phyloP scores from a whole-genome alignment of 1,140 invertebrate genomes.

The Drosophila persimilis region DNA sequence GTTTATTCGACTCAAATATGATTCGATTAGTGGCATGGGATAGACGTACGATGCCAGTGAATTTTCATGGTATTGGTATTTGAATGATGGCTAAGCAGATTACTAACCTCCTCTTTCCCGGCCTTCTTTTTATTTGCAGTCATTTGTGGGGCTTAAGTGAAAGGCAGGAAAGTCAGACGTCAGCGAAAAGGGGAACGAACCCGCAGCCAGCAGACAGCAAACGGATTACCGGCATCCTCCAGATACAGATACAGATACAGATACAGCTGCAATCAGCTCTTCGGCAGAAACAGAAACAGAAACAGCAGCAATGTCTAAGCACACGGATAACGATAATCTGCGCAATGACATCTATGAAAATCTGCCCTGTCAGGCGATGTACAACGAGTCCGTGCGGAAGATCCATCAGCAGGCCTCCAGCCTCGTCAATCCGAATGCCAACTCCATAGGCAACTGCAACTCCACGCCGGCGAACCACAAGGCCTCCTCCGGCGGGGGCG shows the following conservation, averaged over 20 bases:
- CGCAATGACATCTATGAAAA: conserved; percentile 83
- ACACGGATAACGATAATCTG: conserved; percentile 81
- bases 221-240: conserved; percentile 58
- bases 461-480: conserved; percentile 48
- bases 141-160: conserved; percentile 38
- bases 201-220: conserved; percentile 14
- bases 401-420: conserved; percentile 70
- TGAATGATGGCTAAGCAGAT: conserved; percentile 8
- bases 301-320: conserved; percentile 74
- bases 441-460: conserved; percentile 64
- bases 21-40: background rate
- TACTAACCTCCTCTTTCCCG: conserved; percentile 10
- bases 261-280: conserved; percentile 17
- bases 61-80: conserved; percentile 12
- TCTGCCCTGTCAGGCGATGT: conserved; percentile 82
- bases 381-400: conserved; percentile 81
- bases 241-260: conserved; percentile 16
- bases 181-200: conserved; percentile 40
- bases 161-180: conserved; percentile 20
- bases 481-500: conserved; percentile 15
- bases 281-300: conserved; percentile 2
- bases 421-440: conserved; percentile 67
- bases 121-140: conserved; percentile 44
- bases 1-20: background rate
- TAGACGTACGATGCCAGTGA: background rate